Evolutionary conservation across 2,888 invertebrate genomes (phyloP).

Genomic region (Macropis europaea): DNA sequence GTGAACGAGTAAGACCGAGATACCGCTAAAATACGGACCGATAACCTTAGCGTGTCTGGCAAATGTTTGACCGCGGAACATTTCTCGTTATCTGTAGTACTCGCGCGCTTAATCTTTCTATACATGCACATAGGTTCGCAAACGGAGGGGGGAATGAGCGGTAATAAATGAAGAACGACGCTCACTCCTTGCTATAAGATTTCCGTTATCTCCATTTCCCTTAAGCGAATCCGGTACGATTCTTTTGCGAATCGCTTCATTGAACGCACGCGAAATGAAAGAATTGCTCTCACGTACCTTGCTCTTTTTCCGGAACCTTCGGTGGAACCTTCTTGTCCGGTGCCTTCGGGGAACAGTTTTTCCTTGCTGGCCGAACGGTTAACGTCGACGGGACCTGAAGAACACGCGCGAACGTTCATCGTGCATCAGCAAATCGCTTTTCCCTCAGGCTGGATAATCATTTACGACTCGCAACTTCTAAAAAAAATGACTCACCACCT

Average conservation of each 20-base stretch:
- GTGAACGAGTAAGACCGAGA: slow-evolving; percentile 51
- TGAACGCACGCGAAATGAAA: background rate
- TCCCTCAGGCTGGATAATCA: background rate
- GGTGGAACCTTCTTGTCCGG: slow-evolving; percentile 78
- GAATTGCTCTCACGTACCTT: slow-evolving; percentile 69
- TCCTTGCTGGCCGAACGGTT: slow-evolving; percentile 83
- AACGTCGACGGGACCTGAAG: slow-evolving; percentile 82
- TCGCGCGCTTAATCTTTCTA: background rate
- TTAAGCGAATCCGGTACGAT: background rate
- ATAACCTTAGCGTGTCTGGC: slow-evolving; percentile 59
- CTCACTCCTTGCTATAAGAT: background rate
- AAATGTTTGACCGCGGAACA: slow-evolving; percentile 58
- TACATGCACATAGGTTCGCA: background rate
- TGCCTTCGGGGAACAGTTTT: slow-evolving; percentile 85
- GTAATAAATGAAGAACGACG: background rate
- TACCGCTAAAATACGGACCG: slow-evolving; percentile 63
- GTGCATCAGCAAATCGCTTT: background rate
- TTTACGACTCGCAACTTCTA: background rate
- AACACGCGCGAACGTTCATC: background rate
- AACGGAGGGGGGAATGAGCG: background rate
- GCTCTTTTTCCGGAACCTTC: slow-evolving; percentile 75
- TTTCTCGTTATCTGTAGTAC: slow-evolving; percentile 33
- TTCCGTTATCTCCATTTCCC: background rate
- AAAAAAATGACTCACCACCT: slow-evolving; percentile 82
- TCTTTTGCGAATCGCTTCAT: too few relatives aligned